Conservation (phyloP, 2,888 invertebrate species). For the Ormyrus pomaceus region DNA sequence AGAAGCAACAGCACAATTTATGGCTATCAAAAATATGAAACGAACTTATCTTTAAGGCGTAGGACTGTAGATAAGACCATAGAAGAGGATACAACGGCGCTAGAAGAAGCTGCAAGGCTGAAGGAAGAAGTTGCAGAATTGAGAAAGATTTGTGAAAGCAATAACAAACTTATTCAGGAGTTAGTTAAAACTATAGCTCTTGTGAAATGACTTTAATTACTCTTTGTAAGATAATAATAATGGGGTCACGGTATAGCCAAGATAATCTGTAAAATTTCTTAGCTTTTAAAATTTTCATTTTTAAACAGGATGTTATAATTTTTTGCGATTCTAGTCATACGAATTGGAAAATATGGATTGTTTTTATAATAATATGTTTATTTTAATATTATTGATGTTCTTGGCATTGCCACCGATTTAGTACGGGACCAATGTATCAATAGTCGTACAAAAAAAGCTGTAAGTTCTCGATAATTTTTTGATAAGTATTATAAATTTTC, state of each 20-base stretch:
- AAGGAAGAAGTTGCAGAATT: constrained; percentile 66
- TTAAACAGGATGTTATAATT: too few relatives aligned
- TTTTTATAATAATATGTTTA: too few relatives aligned
- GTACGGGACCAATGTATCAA: too few relatives aligned
- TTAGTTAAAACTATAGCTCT: constrained; percentile 62
- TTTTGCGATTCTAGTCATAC: too few relatives aligned
- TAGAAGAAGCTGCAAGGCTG: constrained; percentile 58
- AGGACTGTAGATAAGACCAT: not conserved
- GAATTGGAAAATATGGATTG: too few relatives aligned
- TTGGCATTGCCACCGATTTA: too few relatives aligned
- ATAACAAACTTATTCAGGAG: constrained; percentile 68
- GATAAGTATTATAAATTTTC: not conserved
- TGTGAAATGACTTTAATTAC: constrained; percentile 33
- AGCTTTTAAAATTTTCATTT: too few relatives aligned
- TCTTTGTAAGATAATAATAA: too few relatives aligned
- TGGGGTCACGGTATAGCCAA: too few relatives aligned
- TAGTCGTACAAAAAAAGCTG: too few relatives aligned
- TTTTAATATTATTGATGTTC: not conserved
- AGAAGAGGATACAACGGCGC: constrained; percentile 55
- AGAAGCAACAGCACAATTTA: constrained; percentile 63
- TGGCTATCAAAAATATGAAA: constrained; percentile 63
- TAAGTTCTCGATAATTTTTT: too few relatives aligned
- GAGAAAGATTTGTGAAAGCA: constrained; percentile 67
- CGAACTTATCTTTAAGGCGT: constrained; percentile 58
- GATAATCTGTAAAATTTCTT: too few relatives aligned